Percentiles rank a stretch among this genome's conserved stretches.
These are phyloP conservation scores for Epinotia nisella DNA, from an alignment of 2,888 invertebrate genomes.

Conservation along the genomic window DNA sequence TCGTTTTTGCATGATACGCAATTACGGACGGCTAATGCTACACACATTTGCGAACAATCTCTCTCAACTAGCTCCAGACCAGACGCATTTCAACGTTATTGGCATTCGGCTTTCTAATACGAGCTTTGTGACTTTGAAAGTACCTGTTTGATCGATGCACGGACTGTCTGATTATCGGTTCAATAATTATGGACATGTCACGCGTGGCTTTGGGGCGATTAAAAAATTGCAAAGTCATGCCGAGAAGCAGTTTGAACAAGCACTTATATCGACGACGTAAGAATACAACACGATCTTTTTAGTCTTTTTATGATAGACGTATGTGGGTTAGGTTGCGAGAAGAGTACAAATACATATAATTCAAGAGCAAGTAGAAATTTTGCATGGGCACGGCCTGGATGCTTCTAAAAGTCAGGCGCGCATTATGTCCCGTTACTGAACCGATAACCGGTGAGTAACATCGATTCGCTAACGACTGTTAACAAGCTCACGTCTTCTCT, in stretches of 20 bases:
- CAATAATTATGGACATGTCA: constrained; percentile 69
- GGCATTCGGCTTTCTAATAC: constrained; percentile 76
- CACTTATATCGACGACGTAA: background rate
- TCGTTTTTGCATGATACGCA: constrained; percentile 75
- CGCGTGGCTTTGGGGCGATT: constrained; percentile 48
- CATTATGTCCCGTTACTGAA: constrained; percentile 56
- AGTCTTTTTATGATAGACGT: constrained; percentile 3
- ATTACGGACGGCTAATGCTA: constrained; percentile 73
- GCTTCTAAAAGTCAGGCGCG: constrained; percentile 45
- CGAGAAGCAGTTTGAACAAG: background rate
- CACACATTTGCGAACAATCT: constrained; percentile 64
- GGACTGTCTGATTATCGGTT: constrained; percentile 68
- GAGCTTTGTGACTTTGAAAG: constrained; percentile 65
- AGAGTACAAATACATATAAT: background rate
- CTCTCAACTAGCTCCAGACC: constrained; percentile 57
- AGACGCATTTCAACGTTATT: constrained; percentile 67
- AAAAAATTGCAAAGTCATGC: constrained; percentile 33
- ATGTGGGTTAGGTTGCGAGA: background rate
- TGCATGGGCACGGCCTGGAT: constrained; percentile 18
- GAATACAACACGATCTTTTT: constrained; percentile 23
- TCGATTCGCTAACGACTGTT: constrained; percentile 62
- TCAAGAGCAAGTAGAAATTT: constrained; percentile 2
- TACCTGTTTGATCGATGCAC: constrained; percentile 50
- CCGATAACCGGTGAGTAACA: constrained; percentile 55
- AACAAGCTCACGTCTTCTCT: constrained; percentile 56